These are phyloP conservation scores for Danaus melanippus DNA, from an alignment of 1,140 invertebrate species.

Conservation along the genomic window DNA sequence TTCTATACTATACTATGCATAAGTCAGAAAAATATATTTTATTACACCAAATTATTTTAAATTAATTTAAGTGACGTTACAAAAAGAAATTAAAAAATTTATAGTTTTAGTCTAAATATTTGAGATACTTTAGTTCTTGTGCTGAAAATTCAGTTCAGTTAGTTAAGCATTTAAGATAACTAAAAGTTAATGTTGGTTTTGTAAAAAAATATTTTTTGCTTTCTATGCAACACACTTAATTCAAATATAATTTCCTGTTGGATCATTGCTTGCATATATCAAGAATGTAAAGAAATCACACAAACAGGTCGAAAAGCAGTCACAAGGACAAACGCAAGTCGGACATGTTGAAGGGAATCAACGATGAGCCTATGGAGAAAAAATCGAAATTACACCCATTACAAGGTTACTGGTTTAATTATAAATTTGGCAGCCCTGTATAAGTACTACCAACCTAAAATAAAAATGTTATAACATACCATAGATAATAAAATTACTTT, in stretches of 20 bases:
- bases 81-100: too few relatives aligned
- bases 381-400: constrained; percentile 65
- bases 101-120: too few relatives aligned
- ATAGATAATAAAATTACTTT: neutral
- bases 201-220: neutral
- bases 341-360: constrained; percentile 77
- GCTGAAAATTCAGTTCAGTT: too few relatives aligned
- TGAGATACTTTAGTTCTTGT: too few relatives aligned
- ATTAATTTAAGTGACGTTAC: neutral
- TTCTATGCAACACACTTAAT: neutral
- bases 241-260: neutral
- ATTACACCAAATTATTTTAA: neutral
- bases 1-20: too few relatives aligned
- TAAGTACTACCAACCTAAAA: too few relatives aligned
- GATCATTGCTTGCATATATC: too few relatives aligned
- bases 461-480: too few relatives aligned
- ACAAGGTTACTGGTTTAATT: constrained; percentile 40
- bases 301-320: constrained; percentile 74
- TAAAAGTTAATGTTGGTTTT: too few relatives aligned
- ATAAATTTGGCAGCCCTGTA: too few relatives aligned
- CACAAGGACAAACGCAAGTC: constrained; percentile 82
- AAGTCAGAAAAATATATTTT: neutral
- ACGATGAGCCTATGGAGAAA: constrained; percentile 56
- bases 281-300: neutral
- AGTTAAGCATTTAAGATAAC: too few relatives aligned